These are phyloP conservation scores for Chauna torquata DNA, from an alignment of 2,113 vertebrate genomes.

Conservation along the genomic window DNA sequence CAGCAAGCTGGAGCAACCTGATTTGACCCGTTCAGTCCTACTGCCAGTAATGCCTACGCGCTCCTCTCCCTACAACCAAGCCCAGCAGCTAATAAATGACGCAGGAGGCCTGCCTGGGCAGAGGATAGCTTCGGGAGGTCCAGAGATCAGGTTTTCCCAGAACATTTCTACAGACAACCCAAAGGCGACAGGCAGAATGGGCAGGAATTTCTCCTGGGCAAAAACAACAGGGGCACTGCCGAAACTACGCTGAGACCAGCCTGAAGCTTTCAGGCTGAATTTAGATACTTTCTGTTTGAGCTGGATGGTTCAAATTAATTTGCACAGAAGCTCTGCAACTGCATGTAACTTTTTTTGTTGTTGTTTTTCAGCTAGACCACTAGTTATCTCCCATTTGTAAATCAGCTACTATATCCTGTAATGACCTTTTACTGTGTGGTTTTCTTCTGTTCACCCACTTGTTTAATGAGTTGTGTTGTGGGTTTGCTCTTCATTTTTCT, in stretches of 20 bases:
- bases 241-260: background rate
- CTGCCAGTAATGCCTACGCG: background rate
- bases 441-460: background rate
- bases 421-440: background rate
- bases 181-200: rapidly evolving
- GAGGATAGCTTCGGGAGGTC: background rate
- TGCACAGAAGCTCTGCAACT: background rate
- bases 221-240: background rate
- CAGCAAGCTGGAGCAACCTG: background rate
- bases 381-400: background rate
- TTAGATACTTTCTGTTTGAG: background rate
- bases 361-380: background rate
- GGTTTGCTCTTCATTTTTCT: background rate
- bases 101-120: background rate
- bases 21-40: background rate
- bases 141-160: background rate
- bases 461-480: background rate
- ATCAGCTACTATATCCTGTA: background rate
- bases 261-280: background rate
- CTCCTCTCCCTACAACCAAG: background rate
- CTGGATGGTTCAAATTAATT: background rate
- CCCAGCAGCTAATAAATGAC: background rate
- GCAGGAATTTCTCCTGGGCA: background rate
- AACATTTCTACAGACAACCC: background rate
- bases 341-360: background rate